These are phyloP conservation scores for Astropecten irregularis DNA, from an alignment of 53 echinoderm and acorn worm species.

Conservation along the genomic window DNA sequence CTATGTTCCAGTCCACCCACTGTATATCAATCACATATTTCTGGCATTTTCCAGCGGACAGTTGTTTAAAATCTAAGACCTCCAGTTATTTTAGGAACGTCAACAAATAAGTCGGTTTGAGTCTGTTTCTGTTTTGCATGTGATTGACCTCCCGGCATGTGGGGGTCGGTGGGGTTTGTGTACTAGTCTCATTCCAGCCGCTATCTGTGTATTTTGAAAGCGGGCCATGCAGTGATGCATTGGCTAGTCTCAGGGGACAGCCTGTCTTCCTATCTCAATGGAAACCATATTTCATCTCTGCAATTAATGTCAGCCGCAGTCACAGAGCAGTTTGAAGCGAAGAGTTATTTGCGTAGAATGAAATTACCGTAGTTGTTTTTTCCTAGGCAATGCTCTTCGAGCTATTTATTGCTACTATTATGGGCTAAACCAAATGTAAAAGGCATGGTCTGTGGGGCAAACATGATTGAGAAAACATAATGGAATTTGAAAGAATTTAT, in stretches of 20 bases:
- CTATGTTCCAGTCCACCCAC: neutral
- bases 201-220: neutral
- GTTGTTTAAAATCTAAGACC: neutral
- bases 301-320: too few species aligned
- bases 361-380: too few species aligned
- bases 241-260: constrained; percentile 17
- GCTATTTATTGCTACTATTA: too few species aligned
- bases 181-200: constrained; percentile 39
- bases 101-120: neutral
- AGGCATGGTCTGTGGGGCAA: too few species aligned
- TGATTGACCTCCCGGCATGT: neutral
- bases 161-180: neutral
- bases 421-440: too few species aligned
- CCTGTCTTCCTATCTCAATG: neutral
- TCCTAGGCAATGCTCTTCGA: too few species aligned
- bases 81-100: neutral
- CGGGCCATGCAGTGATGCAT: neutral
- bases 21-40: neutral
- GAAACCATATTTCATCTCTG: too few species aligned
- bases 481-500: too few species aligned
- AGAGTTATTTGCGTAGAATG: too few species aligned
- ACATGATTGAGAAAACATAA: too few species aligned
- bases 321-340: too few species aligned
- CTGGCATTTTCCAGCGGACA: neutral
- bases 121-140: neutral